Evolutionary conservation across 2,113 vertebrate species (phyloP), one percentile per base, ranked within the genome.

Genomic region (Semnornis frantzii): DNA sequence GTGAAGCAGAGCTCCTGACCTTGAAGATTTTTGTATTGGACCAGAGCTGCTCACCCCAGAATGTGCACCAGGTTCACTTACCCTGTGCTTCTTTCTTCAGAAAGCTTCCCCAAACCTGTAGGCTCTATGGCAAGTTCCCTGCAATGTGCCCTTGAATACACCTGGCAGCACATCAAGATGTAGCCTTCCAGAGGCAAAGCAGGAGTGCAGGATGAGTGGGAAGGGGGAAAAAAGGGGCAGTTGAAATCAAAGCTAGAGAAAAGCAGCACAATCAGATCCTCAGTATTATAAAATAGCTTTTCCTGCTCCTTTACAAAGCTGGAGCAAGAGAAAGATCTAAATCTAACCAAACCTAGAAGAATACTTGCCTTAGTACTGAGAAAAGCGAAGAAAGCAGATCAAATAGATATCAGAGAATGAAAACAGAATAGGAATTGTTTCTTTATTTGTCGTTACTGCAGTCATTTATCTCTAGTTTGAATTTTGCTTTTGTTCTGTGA

Each of bases 101-200:
- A 62, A 48, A 81, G 16, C 34, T 30, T 5, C 34, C 27, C n/a
- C 44, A 2, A 12, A 27, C 16, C 54, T 34, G 37, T 12, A 21
- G 21, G 18, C 44, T 82, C 44, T 11, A 2, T 30, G 16, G 21
- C 14, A 68, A 31, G 59, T 12, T 52, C 28, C 42, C 39, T 31
- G 2, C 0, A 0, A 1, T 19, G 12, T 34, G 6, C 8, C 18
- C n/a, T 68, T 15, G 5, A 15, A 27, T 14, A 12, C 39, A 12
- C 24, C 44, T 18, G 23, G 42, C 25, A 65, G 44, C 46, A 58
- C n/a, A 25, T 3, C 2, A 8, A 59, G 37, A 55, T 58, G 14
- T 8, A 33, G 48, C 23, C 66, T 85, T 76, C 31, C 46, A 71
- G 30, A 66, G 55, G 23, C 33, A 39, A 46, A 87, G n/a, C 52